Evolutionary conservation across 2,888 invertebrate genomes (phyloP).

Genomic region (Cybosia mesomella): DNA sequence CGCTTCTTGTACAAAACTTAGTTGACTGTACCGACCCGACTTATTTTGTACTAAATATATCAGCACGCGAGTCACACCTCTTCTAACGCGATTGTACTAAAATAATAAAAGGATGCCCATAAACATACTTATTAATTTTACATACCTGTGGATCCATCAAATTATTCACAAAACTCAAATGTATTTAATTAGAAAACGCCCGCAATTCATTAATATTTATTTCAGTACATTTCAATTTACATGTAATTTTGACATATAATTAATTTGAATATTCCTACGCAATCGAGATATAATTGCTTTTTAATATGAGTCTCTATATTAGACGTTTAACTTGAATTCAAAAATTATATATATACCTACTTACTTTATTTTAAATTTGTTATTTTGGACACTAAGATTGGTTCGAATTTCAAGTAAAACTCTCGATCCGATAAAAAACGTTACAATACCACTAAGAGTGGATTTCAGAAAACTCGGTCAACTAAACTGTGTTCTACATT

Average conservation of each 20-base stretch:
- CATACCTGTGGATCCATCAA: background rate
- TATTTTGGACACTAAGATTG: too few relatives aligned
- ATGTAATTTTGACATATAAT: slow-evolving; percentile 35
- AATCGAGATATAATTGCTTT: slow-evolving; percentile 47
- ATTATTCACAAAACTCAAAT: background rate
- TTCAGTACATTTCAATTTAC: slow-evolving; percentile 24
- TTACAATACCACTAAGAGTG: too few relatives aligned
- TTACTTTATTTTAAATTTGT: background rate
- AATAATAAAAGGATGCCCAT: background rate
- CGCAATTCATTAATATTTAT: slow-evolving; percentile 13
- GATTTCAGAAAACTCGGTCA: too few relatives aligned
- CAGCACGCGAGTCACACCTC: background rate
- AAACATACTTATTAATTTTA: background rate
- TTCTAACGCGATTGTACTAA: background rate
- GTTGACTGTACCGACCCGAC: too few relatives aligned
- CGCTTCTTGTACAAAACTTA: too few relatives aligned
- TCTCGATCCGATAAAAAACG: too few relatives aligned
- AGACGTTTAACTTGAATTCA: background rate
- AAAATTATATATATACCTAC: background rate
- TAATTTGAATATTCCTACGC: slow-evolving; percentile 37
- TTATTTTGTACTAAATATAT: background rate
- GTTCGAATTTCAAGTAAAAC: too few relatives aligned
- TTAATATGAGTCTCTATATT: slow-evolving; percentile 20
- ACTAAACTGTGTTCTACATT: too few relatives aligned
- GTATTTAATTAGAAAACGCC: background rate